These are phyloP conservation scores for Heliconius cydno DNA, from an alignment of 2,888 invertebrate species.

Conservation along the genomic window DNA sequence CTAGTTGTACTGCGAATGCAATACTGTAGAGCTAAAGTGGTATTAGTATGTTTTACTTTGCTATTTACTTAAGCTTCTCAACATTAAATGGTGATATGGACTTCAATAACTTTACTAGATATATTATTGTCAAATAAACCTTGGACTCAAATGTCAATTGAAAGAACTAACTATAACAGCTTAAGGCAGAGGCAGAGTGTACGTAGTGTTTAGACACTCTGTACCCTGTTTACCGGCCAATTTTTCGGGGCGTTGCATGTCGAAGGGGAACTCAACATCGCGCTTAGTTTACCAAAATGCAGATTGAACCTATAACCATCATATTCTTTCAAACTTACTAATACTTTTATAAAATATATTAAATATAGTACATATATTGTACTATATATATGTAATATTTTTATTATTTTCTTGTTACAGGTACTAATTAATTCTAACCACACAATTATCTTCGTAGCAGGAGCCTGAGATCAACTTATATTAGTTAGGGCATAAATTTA, in stretches of 20 bases:
- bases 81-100: background rate
- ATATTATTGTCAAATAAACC: background rate
- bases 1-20: slow-evolving; percentile 22
- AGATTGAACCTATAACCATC: background rate
- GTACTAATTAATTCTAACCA: slow-evolving; percentile 7
- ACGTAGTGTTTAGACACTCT: background rate
- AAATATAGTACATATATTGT: no score
- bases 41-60: slow-evolving; percentile 1
- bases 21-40: background rate
- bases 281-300: background rate
- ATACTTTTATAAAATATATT: no score
- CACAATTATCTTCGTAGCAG: slow-evolving; percentile 4
- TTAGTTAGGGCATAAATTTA: background rate
- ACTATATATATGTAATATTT: background rate
- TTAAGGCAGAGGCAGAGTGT: background rate
- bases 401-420: slow-evolving; percentile 15
- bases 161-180: background rate
- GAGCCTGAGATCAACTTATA: background rate
- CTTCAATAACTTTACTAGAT: background rate
- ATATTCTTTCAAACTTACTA: background rate
- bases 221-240: background rate
- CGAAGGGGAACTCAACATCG: background rate
- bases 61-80: background rate
- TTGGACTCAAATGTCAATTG: background rate
- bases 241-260: background rate